Conservation (phyloP, 2,888 invertebrate species). For the Brassicogethes aeneus region DNA sequence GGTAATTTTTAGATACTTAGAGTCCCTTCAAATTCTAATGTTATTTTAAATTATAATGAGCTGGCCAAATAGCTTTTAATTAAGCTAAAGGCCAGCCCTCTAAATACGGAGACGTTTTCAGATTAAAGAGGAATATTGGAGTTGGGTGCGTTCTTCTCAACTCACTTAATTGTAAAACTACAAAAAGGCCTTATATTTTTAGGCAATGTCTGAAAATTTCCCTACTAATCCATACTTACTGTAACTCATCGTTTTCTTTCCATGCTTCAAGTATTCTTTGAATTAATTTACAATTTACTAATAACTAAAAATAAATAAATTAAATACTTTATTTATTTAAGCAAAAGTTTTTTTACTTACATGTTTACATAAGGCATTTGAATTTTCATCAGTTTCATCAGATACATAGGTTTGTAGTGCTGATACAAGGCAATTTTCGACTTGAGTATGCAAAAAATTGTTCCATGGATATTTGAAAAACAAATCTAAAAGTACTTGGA, state of each 20-base stretch:
- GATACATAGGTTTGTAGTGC: constrained; percentile 46
- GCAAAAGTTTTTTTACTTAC: constrained; percentile 34
- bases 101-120: too few relatives aligned
- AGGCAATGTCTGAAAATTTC: background rate
- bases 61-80: too few relatives aligned
- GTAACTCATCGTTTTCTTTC: constrained; percentile 66
- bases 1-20: too few relatives aligned
- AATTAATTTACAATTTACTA: constrained; percentile 67
- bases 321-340: constrained; percentile 8
- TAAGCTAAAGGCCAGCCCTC: too few relatives aligned
- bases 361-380: constrained; percentile 47
- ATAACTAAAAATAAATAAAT: constrained; percentile 30
- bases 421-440: constrained; percentile 67
- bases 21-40: too few relatives aligned
- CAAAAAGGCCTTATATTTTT: too few relatives aligned
- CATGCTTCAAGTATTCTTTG: constrained; percentile 74
- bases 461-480: constrained; percentile 88
- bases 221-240: constrained; percentile 49
- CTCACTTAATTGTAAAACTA: too few relatives aligned
- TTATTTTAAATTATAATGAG: too few relatives aligned
- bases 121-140: too few relatives aligned
- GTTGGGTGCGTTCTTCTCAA: too few relatives aligned
- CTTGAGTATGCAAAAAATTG: constrained; percentile 91
- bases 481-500: constrained; percentile 65
- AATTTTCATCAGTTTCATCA: constrained; percentile 35